phyloP scores from a whole-genome alignment of 2,888 invertebrate species.

The Willowsia nigromaculata region DNA sequence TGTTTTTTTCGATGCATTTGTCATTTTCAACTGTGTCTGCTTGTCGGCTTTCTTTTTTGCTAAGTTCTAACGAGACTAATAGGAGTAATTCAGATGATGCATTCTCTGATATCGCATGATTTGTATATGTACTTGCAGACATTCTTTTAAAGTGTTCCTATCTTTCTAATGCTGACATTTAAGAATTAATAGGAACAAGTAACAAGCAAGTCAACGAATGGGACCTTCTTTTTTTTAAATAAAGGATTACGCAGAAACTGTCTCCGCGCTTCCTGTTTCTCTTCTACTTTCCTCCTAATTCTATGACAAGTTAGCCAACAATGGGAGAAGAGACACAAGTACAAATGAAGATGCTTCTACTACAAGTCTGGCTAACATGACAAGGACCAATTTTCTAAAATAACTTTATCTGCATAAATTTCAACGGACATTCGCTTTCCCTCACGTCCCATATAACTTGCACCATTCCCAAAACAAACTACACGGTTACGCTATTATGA shows the following conservation, averaged over 20 bases:
- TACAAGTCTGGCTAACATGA: conserved; percentile 39
- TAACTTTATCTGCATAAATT: conserved; percentile 67
- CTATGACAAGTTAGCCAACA: conserved; percentile 38
- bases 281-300: neutral
- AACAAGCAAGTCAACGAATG: neutral
- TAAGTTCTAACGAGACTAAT: conserved; percentile 30
- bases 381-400: conserved; percentile 60
- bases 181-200: neutral
- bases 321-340: conserved; percentile 26
- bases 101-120: conserved; percentile 35
- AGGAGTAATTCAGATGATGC: conserved; percentile 51
- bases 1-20: too few species aligned
- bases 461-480: conserved; percentile 1
- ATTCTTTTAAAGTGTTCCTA: neutral
- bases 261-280: neutral
- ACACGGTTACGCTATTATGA: conserved; percentile 19
- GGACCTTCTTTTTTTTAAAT: conserved; percentile 23
- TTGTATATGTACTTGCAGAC: neutral
- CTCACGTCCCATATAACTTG: neutral
- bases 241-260: neutral
- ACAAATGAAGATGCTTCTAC: conserved; percentile 46
- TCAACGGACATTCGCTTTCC: conserved; percentile 6
- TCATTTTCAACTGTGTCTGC: neutral
- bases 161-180: neutral
- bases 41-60: neutral